Evolutionary conservation across 2,797 vertebrate species (phyloP).

Genomic region (Pogoniulus pusillus): DNA sequence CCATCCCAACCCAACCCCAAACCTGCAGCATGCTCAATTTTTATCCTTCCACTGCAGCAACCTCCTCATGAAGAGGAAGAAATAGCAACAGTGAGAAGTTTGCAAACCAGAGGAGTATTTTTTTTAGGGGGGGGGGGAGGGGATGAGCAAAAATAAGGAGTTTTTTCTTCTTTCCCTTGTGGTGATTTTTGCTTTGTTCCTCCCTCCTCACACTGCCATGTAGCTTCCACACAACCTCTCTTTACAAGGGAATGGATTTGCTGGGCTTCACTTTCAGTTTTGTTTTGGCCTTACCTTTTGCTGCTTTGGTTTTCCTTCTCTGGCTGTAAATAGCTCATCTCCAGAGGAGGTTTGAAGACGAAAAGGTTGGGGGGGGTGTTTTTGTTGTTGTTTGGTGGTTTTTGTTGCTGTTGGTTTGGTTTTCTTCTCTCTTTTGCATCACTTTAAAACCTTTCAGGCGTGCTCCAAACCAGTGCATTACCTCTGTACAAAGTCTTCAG

Average conservation of each 20-base stretch:
- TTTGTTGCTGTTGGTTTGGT: too few relatives aligned
- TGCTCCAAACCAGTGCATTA: slow-evolving; percentile 78
- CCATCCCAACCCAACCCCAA: neutral
- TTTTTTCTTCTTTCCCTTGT: neutral
- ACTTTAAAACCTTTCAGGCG: slow-evolving; percentile 75
- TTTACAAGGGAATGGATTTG: too few relatives aligned
- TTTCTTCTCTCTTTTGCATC: slow-evolving; percentile 69
- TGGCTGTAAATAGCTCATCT: slow-evolving; percentile 78
- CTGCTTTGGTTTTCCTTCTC: too few relatives aligned
- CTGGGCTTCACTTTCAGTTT: too few relatives aligned
- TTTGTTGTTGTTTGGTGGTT: neutral
- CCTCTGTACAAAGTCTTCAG: slow-evolving; percentile 88
- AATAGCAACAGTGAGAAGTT: slow-evolving; percentile 62
- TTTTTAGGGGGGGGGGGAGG: too few relatives aligned
- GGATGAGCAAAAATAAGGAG: too few relatives aligned
- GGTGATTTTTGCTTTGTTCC: slow-evolving; percentile 3
- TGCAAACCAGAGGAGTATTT: slow-evolving; percentile 22
- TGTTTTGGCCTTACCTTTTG: slow-evolving; percentile 76
- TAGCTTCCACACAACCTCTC: slow-evolving; percentile 58
- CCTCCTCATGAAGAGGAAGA: slow-evolving; percentile 78
- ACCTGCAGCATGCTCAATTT: slow-evolving; percentile 72
- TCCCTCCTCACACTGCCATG: neutral
- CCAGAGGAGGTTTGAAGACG: slow-evolving; percentile 61
- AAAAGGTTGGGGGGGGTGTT: slow-evolving; percentile 75
- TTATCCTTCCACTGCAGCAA: slow-evolving; percentile 74